These are phyloP conservation scores for Etheostoma perlongum DNA, from an alignment of 2,797 vertebrate genomes.

Conservation along the genomic window DNA sequence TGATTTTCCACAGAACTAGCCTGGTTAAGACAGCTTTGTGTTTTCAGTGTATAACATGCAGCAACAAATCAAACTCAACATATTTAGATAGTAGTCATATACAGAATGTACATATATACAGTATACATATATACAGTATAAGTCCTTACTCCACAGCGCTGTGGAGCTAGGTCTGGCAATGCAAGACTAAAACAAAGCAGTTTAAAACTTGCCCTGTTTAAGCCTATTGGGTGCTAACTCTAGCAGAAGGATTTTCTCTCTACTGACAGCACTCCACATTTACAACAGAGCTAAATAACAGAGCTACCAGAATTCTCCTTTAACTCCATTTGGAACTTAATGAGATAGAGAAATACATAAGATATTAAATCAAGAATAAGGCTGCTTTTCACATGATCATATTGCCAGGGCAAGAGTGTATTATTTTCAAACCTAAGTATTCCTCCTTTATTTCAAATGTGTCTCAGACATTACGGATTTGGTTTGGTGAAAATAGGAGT, in stretches of 20 bases:
- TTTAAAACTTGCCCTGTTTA: no score
- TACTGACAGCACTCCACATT: no score
- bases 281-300: no score
- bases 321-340: background rate
- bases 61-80: conserved; percentile 15
- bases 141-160: no score
- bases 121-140: no score
- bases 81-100: no score
- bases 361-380: background rate
- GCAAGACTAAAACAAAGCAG: background rate
- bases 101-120: no score
- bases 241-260: no score
- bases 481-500: conserved; percentile 28
- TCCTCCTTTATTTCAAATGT: conserved; percentile 15
- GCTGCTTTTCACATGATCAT: background rate
- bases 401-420: background rate
- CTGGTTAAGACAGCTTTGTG: background rate
- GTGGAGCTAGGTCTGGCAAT: no score
- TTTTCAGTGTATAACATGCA: background rate
- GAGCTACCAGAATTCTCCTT: no score
- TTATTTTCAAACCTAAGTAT: background rate
- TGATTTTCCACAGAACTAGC: conserved; percentile 31
- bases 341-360: background rate
- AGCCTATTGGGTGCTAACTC: no score
- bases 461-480: conserved; percentile 16